Percentiles rank a stretch among this genome's conserved stretches.
Conservation (phyloP, 2,113 vertebrate genomes). For the Clarias magur region DNA sequence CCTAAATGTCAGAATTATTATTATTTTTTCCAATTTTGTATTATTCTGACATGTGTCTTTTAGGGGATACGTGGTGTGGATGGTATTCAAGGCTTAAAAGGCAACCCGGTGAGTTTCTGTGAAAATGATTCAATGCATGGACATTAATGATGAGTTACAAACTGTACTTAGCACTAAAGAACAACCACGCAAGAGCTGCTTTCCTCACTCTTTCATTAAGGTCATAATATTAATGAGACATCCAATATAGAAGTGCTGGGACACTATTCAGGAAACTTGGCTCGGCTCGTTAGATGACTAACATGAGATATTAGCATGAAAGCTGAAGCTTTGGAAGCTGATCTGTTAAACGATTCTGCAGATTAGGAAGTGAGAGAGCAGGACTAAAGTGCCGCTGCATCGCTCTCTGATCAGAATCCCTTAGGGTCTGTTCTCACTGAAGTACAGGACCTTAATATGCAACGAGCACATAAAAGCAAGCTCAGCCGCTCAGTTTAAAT, state of each 20-base stretch:
- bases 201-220: background rate
- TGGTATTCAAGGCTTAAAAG: conserved; percentile 82
- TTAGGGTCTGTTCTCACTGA: background rate
- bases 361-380: background rate
- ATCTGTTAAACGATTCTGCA: background rate
- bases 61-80: conserved; percentile 82
- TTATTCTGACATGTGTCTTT: conserved; percentile 21
- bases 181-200: background rate
- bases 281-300: background rate
- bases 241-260: background rate
- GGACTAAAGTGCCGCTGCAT: background rate
- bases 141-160: background rate
- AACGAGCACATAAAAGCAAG: background rate
- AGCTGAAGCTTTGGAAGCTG: background rate
- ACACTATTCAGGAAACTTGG: background rate
- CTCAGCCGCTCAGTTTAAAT: background rate
- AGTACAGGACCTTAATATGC: background rate
- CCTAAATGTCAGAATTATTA: background rate
- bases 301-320: background rate
- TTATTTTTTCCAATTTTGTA: background rate
- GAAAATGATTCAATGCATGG: background rate
- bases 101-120: conserved; percentile 77
- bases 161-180: background rate
- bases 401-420: background rate
- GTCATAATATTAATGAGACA: background rate